A percentile compares a stretch with the other conserved stretches of the same genome.
phyloP scores from a whole-genome alignment of 2,113 vertebrate genomes.

The Myiopsitta monachus region DNA sequence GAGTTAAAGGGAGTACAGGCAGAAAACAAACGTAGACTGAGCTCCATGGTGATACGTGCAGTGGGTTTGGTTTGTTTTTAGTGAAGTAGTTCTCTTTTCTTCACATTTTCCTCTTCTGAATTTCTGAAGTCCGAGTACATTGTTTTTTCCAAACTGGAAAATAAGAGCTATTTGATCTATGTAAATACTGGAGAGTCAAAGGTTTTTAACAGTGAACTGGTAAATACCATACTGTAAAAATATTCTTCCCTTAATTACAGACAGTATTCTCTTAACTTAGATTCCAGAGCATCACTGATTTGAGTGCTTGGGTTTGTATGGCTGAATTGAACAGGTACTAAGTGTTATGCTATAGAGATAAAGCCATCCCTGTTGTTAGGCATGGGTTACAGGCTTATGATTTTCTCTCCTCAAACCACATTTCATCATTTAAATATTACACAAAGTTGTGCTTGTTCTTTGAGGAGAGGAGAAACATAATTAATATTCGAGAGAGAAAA shows the following conservation, averaged over 20 bases:
- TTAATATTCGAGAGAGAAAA: background rate
- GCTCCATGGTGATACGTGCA: background rate
- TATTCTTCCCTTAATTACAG: background rate
- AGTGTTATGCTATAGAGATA: background rate
- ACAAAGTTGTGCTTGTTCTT: background rate
- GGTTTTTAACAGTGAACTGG: background rate
- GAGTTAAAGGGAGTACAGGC: background rate
- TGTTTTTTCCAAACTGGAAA: constrained; percentile 12
- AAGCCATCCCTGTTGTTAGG: background rate
- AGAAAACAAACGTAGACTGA: background rate
- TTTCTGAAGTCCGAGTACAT: background rate
- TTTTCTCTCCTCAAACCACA: background rate
- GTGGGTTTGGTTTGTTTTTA: background rate
- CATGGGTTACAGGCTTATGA: background rate
- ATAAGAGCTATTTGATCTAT: background rate
- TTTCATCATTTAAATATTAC: background rate
- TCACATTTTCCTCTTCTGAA: background rate
- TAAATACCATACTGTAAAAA: background rate
- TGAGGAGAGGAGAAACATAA: rapidly evolving
- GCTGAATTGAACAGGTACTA: background rate
- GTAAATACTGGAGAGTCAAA: background rate
- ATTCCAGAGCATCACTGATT: background rate
- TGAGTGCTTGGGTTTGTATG: background rate
- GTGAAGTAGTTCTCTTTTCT: background rate
- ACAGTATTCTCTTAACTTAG: background rate